Base-by-base conservation (phyloP, 2,888 invertebrate genomes). In the Drosophila macrospina region DNA sequence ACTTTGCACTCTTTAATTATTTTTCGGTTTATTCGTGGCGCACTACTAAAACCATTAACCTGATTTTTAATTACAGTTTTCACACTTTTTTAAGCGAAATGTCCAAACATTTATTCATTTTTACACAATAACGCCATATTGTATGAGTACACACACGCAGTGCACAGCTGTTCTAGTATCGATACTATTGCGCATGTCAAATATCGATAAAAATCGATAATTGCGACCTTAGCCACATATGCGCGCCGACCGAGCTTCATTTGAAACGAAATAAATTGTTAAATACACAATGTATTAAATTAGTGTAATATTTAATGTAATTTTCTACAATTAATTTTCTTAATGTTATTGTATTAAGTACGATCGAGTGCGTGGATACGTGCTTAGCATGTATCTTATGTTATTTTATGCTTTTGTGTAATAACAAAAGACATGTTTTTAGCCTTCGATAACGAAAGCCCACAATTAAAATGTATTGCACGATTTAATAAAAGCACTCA, bases 121-220 rank as follows among this genome's bases (percentile, higher is more conserved):
- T 74, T 59, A 68, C 54, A 74, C 60, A 69, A 74, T 66, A 78
- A 66, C 75, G 83, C 83, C 83, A 83, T 83, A 79, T 83, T 83
- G 86, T 60, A 81, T 88, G 84, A 73, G 78, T 86, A 75, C 63
- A 81, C 67, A 81, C 81, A 87, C 76, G 54, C 62, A 61, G 37
- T 41, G 34, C 6, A 54, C 84, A 80, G 88, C 80, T 84, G 87
- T 72, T 52, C 2, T 20, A 45, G 61, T 54, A 83, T 71, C 83
- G 86, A 80, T 74, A 71, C 37, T 36, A 8, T n/a, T 72, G 78
- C 78, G 80, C 78, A 78, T 80, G 80, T 50, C 61, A 39, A 47
- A 6, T 52, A 74, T 74, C 74, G 74, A 78, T 72, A 66, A 6
- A 66, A 6, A 4, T 36, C 48, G 51, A 50, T 50, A 77, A 1